phyloP scores from a whole-genome alignment of 2,797 vertebrate species.

The Poeciliopsis presidionis region DNA sequence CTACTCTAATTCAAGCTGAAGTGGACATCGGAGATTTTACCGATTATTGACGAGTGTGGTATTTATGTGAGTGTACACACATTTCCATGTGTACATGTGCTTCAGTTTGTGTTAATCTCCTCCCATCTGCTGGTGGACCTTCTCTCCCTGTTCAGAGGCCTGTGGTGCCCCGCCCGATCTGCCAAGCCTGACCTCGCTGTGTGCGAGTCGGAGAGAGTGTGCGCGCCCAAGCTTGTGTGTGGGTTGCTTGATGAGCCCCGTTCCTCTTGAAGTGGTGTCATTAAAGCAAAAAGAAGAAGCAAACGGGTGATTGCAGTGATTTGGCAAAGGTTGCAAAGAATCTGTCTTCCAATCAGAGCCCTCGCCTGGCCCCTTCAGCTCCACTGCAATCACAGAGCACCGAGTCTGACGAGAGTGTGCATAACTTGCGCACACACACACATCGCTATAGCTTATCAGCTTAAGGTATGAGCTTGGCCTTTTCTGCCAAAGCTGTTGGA shows the following conservation, averaged over 20 bases:
- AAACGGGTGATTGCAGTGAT: slow-evolving; percentile 83
- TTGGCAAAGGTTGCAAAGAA: slow-evolving; percentile 75
- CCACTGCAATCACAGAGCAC: slow-evolving; percentile 75
- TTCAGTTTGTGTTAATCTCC: slow-evolving; percentile 72
- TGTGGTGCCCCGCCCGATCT: slow-evolving; percentile 69
- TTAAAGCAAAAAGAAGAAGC: slow-evolving; percentile 77
- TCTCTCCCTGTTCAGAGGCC: slow-evolving; percentile 70
- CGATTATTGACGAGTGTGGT: slow-evolving; percentile 26
- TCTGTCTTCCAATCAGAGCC: slow-evolving; percentile 77
- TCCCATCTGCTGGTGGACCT: slow-evolving; percentile 80
- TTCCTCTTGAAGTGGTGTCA: slow-evolving; percentile 82
- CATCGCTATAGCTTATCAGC: slow-evolving; percentile 28
- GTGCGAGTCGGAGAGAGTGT: slow-evolving; percentile 20
- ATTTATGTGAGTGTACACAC: slow-evolving; percentile 15
- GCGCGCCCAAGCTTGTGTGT: slow-evolving; percentile 39
- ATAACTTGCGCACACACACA: slow-evolving; percentile 9
- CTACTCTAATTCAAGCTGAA: slow-evolving; percentile 29
- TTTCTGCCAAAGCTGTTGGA: slow-evolving; percentile 27
- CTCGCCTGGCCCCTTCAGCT: slow-evolving; percentile 67
- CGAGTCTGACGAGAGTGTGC: slow-evolving; percentile 36
- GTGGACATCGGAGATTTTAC: slow-evolving; percentile 9
- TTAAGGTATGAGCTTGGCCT: slow-evolving; percentile 40
- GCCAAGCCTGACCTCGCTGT: slow-evolving; percentile 66
- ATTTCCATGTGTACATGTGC: slow-evolving; percentile 42
- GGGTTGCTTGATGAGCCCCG: slow-evolving; percentile 73